Evolutionary conservation across 2,797 vertebrate species (phyloP).

Genomic region (Lophius americanus): DNA sequence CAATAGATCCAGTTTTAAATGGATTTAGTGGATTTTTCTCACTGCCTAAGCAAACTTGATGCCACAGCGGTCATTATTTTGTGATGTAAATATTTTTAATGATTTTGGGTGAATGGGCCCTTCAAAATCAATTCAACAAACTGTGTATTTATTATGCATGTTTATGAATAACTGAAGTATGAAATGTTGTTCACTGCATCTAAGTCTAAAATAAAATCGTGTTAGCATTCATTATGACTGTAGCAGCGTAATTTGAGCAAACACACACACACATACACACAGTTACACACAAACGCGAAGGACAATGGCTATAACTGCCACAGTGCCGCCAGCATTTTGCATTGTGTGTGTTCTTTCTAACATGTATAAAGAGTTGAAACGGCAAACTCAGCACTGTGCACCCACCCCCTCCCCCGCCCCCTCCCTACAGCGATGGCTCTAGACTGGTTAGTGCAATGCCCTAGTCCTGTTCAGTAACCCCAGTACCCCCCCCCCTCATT

Average conservation of each 20-base stretch:
- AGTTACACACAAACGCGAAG: conserved; percentile 31
- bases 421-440: conserved; percentile 44
- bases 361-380: conserved; percentile 76
- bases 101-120: background rate
- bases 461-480: conserved; percentile 54
- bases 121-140: conserved; percentile 1
- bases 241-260: conserved; percentile 15
- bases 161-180: background rate
- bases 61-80: background rate
- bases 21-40: background rate
- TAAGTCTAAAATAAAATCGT: conserved; percentile 37
- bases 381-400: conserved; percentile 76
- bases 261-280: conserved; percentile 31
- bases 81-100: background rate
- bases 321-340: conserved; percentile 74
- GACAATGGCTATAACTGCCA: conserved; percentile 70
- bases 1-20: background rate
- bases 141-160: background rate
- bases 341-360: conserved; percentile 80
- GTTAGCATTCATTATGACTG: conserved; percentile 1
- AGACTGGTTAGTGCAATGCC: conserved; percentile 59
- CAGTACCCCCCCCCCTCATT: conserved; percentile 16
- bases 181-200: background rate
- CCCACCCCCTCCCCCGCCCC: conserved; percentile 60
- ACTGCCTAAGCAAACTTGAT: background rate